Percentiles rank a stretch among this genome's conserved stretches.
Conservation (phyloP, 2,888 invertebrate genomes). For the Acanthococcus lagerstroemiae region DNA sequence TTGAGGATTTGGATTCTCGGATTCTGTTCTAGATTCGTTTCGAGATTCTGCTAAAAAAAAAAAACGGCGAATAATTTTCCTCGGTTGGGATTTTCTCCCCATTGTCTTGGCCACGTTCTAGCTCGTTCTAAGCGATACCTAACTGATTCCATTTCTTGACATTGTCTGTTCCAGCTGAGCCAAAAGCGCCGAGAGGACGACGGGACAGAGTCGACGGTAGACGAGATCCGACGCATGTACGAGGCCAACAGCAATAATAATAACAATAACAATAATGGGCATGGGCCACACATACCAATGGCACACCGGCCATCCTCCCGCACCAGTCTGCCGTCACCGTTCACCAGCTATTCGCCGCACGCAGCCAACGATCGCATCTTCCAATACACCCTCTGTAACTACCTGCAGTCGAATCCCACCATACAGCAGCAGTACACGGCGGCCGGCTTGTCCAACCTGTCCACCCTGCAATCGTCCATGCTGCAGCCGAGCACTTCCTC, state of each 20-base stretch:
- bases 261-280: background rate
- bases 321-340: background rate
- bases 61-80: too few species aligned
- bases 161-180: background rate
- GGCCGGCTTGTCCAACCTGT: background rate
- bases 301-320: slow-evolving; percentile 1
- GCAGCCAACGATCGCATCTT: background rate
- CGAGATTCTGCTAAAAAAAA: too few species aligned
- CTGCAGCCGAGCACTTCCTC: slow-evolving; percentile 9
- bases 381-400: slow-evolving; percentile 16
- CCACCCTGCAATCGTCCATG: slow-evolving; percentile 1
- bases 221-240: slow-evolving; percentile 7
- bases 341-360: background rate
- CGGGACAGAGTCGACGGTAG: background rate
- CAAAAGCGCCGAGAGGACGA: background rate
- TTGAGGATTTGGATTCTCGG: too few species aligned
- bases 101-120: too few species aligned
- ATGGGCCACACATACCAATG: background rate
- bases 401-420: slow-evolving; percentile 7
- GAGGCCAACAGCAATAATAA: slow-evolving; percentile 1
- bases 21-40: too few species aligned
- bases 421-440: slow-evolving; percentile 13
- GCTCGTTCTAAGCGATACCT: too few species aligned
- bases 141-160: too few species aligned
- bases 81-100: too few species aligned